phyloP scores from a whole-genome alignment of 2,797 vertebrate genomes.

The Channa striata region DNA sequence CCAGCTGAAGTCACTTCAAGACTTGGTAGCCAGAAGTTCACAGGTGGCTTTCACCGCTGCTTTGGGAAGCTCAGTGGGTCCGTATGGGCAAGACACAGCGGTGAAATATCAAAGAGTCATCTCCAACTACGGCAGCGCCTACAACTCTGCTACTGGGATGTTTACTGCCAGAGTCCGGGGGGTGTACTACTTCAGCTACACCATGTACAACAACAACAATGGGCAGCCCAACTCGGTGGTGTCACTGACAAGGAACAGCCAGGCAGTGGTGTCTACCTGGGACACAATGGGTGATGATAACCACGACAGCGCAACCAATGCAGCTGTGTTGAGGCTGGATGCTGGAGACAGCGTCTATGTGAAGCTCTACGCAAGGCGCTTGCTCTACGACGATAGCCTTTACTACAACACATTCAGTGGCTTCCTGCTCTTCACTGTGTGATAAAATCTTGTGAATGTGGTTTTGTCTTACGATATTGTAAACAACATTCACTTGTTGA shows the following conservation, averaged over 20 bases:
- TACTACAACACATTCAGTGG: conserved; percentile 38
- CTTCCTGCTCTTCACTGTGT: conserved; percentile 38
- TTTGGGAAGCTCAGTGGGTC: conserved; percentile 14
- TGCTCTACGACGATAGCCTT: neutral
- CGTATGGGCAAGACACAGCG: neutral
- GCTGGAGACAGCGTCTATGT: conserved; percentile 33
- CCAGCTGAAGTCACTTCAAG: conserved; percentile 5
- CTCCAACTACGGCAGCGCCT: conserved; percentile 26
- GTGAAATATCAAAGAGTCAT: conserved; percentile 14
- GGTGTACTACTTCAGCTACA: conserved; percentile 39
- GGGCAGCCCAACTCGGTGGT: conserved; percentile 11
- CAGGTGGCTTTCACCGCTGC: conserved; percentile 21
- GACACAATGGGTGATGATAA: neutral
- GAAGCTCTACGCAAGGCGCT: neutral
- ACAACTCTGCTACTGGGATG: conserved; percentile 24
- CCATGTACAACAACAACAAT: conserved; percentile 21
- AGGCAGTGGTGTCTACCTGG: conserved; percentile 10
- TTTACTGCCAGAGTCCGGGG: conserved; percentile 14
- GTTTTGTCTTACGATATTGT: neutral
- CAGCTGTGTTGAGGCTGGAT: conserved; percentile 23
- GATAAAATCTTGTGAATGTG: neutral
- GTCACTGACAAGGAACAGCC: conserved; percentile 38
- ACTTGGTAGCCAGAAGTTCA: neutral
- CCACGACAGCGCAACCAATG: conserved; percentile 17
- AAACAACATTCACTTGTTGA: neutral